Evolutionary conservation across 2,113 vertebrate genomes (phyloP).

Genomic region (Chloropsis hardwickii): DNA sequence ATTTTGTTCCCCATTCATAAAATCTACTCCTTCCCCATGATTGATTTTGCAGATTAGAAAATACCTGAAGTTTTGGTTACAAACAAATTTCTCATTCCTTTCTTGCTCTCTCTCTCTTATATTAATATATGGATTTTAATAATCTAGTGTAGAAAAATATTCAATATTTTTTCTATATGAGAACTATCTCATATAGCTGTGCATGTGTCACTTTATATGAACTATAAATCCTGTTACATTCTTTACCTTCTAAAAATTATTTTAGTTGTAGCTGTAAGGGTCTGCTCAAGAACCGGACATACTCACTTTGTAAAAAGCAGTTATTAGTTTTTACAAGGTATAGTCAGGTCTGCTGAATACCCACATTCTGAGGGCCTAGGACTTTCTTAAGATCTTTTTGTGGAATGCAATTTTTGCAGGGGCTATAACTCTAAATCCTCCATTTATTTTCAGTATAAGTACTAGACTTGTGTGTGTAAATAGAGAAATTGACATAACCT

Average conservation of each 20-base stretch:
- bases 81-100: not conserved
- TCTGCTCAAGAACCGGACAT: not conserved
- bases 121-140: not conserved
- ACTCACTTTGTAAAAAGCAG: not conserved
- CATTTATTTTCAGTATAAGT: conserved; percentile 28
- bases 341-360: not conserved
- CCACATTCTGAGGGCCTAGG: not conserved
- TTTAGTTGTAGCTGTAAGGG: not conserved
- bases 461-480: not conserved
- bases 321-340: not conserved
- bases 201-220: not conserved
- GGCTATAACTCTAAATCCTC: not conserved
- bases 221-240: not conserved
- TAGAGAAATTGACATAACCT: conserved; percentile 33
- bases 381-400: not conserved
- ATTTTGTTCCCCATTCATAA: conserved; percentile 57
- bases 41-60: conserved; percentile 3
- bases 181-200: not conserved
- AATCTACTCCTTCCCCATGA: not conserved
- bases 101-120: not conserved
- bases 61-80: not conserved
- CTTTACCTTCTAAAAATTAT: not conserved
- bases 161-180: not conserved
- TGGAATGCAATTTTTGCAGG: not conserved
- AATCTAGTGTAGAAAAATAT: not conserved